phyloP scores from a whole-genome alignment of 2,888 invertebrate genomes.

The Byasa hedistus region DNA sequence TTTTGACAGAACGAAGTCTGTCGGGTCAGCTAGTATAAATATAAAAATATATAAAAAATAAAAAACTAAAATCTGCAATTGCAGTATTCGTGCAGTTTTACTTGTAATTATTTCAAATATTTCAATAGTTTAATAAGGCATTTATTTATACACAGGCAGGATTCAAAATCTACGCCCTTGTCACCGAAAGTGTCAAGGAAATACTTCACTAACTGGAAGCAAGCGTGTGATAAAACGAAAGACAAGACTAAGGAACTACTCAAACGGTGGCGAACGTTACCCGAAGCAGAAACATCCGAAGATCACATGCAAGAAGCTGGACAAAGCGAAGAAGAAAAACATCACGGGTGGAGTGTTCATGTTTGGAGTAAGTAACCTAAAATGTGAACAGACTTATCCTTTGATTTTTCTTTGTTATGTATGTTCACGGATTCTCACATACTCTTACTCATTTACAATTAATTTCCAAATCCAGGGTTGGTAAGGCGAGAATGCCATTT shows the following conservation, averaged over 20 bases:
- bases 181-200: conserved; percentile 83
- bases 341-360: conserved; percentile 87
- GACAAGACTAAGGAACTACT: conserved; percentile 86
- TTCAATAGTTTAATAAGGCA: neutral
- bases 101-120: no score
- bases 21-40: no score
- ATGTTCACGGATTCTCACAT: neutral
- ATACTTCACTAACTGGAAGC: conserved; percentile 86
- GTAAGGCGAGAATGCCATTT: no score
- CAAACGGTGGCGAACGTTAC: conserved; percentile 84
- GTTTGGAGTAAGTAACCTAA: conserved; percentile 83
- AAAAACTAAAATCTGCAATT: no score
- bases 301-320: conserved; percentile 62
- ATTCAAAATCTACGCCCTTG: conserved; percentile 60
- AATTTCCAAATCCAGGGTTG: no score
- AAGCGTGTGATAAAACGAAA: conserved; percentile 87
- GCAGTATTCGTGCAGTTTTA: no score
- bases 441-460: no score
- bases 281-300: conserved; percentile 74
- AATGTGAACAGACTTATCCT: neutral
- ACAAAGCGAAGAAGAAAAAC: conserved; percentile 64
- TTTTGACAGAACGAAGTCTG: no score
- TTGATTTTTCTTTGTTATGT: neutral
- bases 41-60: no score
- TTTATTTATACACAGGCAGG: conserved; percentile 55